Base-by-base conservation (phyloP, 2,888 invertebrate species). In the Temnothorax unifasciatus region DNA sequence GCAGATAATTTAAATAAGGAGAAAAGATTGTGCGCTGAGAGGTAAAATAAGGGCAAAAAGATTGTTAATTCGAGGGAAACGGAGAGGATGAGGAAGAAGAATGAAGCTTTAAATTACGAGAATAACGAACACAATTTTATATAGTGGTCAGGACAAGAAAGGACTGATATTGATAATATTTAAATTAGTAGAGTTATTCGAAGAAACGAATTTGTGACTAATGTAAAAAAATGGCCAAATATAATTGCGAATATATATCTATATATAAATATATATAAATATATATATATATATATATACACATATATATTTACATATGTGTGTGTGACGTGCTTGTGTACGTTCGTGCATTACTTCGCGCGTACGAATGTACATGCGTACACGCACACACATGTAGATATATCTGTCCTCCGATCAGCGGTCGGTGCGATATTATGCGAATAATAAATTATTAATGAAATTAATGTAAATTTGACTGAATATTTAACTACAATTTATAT, bases 141-240 rank as follows among this genome's bases (percentile, higher is more conserved):
- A 93, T 94, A 93, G 95, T 94, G 94, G 94, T 95, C 93, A 93
- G 87, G 77, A 89, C 85, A 85, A 92, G 94, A 95, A 95, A 95
- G 95, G 95, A 95, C 95, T 95, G 95, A 95, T 95, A 95, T 96
- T 96, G 95, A 95, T 96, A 95, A 95, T 94, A 94, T 93, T 94
- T 94, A 94, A 92, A 92, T 90, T 91, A 90, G 90, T 90, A 90
- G 90, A 87, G 83, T 91, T 92, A 93, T 93, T 92, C 89, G 88
- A 93, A 92, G 92, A 93, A 94, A 94, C 93, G 93, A 93, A 94
- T 92, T 92, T 93, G 94, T 94, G 94, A 94, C 94, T 94, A 94
- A 93, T 94, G 94, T 94, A 94, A 94, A 93, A 94, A 94, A 94
- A 94, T 94, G 94, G 94, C 95, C 94, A 95, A 95, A 94, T 94